Base-by-base conservation (phyloP, 2,888 invertebrate genomes). In the Ornithoptera alexandrae region DNA sequence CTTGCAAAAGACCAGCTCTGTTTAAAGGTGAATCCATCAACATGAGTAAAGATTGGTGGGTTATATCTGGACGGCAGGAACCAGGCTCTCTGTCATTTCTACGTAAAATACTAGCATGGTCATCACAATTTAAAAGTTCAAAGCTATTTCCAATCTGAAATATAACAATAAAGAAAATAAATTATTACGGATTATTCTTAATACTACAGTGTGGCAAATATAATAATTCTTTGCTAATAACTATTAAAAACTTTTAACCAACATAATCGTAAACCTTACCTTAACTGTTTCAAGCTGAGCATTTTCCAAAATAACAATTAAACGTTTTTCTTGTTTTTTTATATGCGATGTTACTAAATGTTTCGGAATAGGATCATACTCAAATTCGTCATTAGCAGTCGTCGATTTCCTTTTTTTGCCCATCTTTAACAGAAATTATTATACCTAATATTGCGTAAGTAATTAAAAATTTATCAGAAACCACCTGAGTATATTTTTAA, bases 21-120 rank as follows among this genome's bases (percentile, higher is more conserved):
- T 99, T 99, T 59, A 99, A 89, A 0, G 99, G 99, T 72, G 98
- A 98, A 85, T 99, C 99, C 93, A 99, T 95, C 63, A 99, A 93
- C 98, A 99, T 99, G 0, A 99, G 92, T 20, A 99, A 93, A 84
- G 99, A 99, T 87, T 99, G 99, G 87, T 99, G 99, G 0, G 97
- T 95, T 72, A 99, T 99, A 82, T 99, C 99, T 0, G 99, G 99
- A 46, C 99, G 94, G 81, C 97, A 98, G 2, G 96, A 94, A 0
- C 97, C 96, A 0, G 97, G 96, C 79, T 98, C 97, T 71, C 97
- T 94, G 76, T 97, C 96, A 84, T 97, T 96, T 84, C 97, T 98
- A 75, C 96, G 95, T 75, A 98, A 93, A 72, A 98, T 96, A 75
- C 94, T 93, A 36, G 94, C 94, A 87, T 99, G 99, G 82, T 98